These are phyloP conservation scores for Spatula clypeata DNA, from an alignment of 2,797 vertebrate genomes.

Conservation along the genomic window DNA sequence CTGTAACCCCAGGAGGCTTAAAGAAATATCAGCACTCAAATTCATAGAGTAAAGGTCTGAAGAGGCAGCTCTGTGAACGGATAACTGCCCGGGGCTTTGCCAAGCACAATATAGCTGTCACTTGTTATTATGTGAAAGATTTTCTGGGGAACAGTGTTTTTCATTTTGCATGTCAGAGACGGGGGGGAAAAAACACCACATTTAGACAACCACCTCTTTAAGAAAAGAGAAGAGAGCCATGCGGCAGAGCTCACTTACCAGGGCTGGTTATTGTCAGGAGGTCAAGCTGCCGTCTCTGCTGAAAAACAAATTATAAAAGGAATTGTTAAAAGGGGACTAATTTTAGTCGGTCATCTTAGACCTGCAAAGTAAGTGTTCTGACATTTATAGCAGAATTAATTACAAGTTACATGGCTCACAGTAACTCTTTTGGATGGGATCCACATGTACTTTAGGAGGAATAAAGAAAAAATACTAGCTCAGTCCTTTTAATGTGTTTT, in stretches of 20 bases:
- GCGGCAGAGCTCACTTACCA: constrained; percentile 86
- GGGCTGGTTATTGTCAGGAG: constrained; percentile 96
- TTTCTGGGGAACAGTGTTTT: constrained; percentile 76
- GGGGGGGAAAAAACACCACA: constrained; percentile 7
- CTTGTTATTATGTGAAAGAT: constrained; percentile 81
- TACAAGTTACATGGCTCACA: constrained; percentile 35
- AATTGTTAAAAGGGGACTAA: constrained; percentile 71
- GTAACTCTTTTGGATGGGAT: constrained; percentile 50
- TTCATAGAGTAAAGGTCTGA: constrained; percentile 78
- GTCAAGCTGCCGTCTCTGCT: constrained; percentile 97
- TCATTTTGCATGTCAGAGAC: constrained; percentile 75
- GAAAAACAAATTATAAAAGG: constrained; percentile 82
- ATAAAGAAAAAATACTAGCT: not conserved
- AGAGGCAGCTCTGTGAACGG: constrained; percentile 74
- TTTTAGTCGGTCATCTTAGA: constrained; percentile 66
- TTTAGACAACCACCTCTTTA: constrained; percentile 67
- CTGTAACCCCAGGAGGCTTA: constrained; percentile 76
- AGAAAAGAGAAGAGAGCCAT: constrained; percentile 31
- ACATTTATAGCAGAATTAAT: constrained; percentile 60
- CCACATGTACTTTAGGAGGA: constrained; percentile 11
- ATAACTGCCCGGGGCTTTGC: constrained; percentile 79
- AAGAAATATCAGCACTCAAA: constrained; percentile 81
- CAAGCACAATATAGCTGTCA: constrained; percentile 82
- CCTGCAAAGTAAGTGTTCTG: constrained; percentile 43
- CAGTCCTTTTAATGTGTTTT: constrained; percentile 51